These are phyloP conservation scores for Acanthis flammea DNA, from an alignment of 2,797 vertebrate genomes.

Conservation along the genomic window DNA sequence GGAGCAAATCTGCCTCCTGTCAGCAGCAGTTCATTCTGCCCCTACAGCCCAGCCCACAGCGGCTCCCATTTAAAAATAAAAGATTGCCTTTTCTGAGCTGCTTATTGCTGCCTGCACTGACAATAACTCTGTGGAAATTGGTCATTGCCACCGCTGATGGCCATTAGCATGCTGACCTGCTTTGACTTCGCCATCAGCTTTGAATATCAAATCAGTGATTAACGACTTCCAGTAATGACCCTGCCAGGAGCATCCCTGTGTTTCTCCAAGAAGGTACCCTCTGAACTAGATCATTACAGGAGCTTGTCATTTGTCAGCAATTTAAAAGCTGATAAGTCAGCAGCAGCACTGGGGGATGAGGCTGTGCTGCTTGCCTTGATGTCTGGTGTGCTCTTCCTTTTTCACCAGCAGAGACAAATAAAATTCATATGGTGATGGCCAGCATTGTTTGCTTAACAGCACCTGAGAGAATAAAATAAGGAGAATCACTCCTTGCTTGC, in stretches of 20 bases:
- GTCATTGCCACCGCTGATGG: constrained; percentile 43
- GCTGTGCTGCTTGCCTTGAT: not conserved
- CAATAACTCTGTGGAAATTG: constrained; percentile 66
- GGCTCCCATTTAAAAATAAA: constrained; percentile 57
- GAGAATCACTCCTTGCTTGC: not conserved
- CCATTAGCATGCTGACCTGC: constrained; percentile 64
- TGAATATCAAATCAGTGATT: constrained; percentile 69
- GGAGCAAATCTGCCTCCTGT: constrained; percentile 35
- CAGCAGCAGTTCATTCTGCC: constrained; percentile 14
- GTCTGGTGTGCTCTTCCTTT: not conserved
- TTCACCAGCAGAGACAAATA: not conserved
- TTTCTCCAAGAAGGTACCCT: constrained; percentile 50
- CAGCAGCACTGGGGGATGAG: not conserved
- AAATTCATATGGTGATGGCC: not conserved
- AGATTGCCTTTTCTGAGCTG: constrained; percentile 39
- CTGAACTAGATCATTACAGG: constrained; percentile 53
- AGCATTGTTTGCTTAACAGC: not conserved
- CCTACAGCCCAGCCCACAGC: not conserved
- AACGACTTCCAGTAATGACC: constrained; percentile 50
- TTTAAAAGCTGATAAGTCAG: constrained; percentile 57
- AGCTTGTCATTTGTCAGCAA: constrained; percentile 57
- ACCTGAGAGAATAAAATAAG: not conserved
- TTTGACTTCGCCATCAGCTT: constrained; percentile 56
- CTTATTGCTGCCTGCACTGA: constrained; percentile 41
- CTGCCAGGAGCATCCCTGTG: constrained; percentile 41